phyloP scores from a whole-genome alignment of 1,140 invertebrate species.

The Drosophila parabipectinata region DNA sequence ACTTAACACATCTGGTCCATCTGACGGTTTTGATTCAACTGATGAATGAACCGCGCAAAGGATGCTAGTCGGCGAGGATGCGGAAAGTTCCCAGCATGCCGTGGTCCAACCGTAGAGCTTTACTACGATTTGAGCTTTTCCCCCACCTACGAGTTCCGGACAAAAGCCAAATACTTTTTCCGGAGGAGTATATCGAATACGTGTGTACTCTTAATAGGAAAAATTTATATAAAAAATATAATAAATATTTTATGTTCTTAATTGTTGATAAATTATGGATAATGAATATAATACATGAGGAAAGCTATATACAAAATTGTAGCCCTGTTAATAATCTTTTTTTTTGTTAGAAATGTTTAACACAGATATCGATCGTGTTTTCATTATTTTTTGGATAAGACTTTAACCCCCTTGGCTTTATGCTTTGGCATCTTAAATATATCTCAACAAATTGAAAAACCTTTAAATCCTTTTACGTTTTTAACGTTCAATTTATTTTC shows the following conservation, averaged over 20 bases:
- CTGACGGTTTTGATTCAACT: constrained; percentile 69
- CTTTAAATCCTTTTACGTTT: neutral
- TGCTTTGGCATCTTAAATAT: too few relatives aligned
- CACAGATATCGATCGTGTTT: too few relatives aligned
- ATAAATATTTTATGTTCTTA: too few relatives aligned
- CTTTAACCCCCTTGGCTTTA: too few relatives aligned
- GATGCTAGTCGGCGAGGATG: constrained; percentile 61
- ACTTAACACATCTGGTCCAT: constrained; percentile 54
- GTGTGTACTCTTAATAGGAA: neutral
- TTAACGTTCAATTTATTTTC: constrained; percentile 15
- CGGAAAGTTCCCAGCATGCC: constrained; percentile 57
- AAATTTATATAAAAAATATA: too few relatives aligned
- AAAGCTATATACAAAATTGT: too few relatives aligned
- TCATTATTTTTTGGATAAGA: too few relatives aligned
- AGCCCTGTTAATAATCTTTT: too few relatives aligned
- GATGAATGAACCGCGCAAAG: constrained; percentile 72
- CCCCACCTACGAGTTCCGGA: neutral
- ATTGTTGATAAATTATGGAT: too few relatives aligned
- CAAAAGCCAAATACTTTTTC: neutral
- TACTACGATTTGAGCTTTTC: constrained; percentile 53
- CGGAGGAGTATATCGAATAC: neutral
- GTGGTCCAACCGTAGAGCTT: constrained; percentile 54
- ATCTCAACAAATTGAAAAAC: neutral
- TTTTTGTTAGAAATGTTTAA: too few relatives aligned
- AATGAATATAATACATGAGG: too few relatives aligned